A percentile compares a stretch with the other conserved stretches of the same genome.
These are phyloP conservation scores for Anniella stebbinsi DNA, from an alignment of 2,797 vertebrate genomes.

Conservation along the genomic window DNA sequence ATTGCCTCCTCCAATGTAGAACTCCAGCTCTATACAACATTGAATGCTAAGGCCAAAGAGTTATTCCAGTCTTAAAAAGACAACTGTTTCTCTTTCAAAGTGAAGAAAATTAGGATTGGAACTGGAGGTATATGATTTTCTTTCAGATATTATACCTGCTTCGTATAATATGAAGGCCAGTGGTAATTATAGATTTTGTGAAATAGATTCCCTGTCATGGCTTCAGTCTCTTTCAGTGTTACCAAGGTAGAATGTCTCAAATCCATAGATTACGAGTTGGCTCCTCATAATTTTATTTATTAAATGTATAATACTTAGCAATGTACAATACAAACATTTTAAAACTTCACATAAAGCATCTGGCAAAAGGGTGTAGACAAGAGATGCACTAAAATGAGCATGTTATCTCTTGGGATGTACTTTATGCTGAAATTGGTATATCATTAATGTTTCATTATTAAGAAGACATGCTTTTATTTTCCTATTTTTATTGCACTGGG, in stretches of 20 bases:
- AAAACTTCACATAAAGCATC: neutral
- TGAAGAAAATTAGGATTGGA: neutral
- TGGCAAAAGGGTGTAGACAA: neutral
- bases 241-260: neutral
- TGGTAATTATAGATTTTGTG: neutral
- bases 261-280: neutral
- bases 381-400: neutral
- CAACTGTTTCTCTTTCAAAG: neutral
- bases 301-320: no score
- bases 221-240: neutral
- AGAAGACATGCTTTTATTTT: neutral
- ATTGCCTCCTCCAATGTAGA: neutral
- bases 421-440: neutral
- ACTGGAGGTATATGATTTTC: neutral
- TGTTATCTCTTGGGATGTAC: neutral
- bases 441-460: neutral
- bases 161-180: neutral
- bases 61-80: neutral
- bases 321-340: no score
- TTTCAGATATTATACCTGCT: neutral
- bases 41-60: neutral
- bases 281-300: neutral
- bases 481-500: neutral
- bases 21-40: neutral
- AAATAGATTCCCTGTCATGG: neutral